These are phyloP conservation scores for Gallinago media DNA, from an alignment of 2,113 vertebrate genomes.

Conservation along the genomic window DNA sequence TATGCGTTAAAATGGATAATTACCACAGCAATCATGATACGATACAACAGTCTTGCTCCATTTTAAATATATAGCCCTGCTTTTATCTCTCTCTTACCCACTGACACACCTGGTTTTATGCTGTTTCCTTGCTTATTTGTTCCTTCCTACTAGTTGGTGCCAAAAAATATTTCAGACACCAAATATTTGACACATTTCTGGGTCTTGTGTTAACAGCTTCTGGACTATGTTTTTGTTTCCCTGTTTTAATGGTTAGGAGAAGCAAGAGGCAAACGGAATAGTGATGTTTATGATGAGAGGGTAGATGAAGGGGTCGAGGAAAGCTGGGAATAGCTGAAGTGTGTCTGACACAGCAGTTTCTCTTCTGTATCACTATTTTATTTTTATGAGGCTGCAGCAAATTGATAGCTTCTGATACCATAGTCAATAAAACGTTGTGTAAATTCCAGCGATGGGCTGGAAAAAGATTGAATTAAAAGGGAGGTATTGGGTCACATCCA, in stretches of 20 bases:
- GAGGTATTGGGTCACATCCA: slow-evolving; percentile 61
- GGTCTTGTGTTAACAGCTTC: slow-evolving; percentile 55
- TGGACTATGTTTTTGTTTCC: slow-evolving; percentile 68
- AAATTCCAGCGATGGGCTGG: slow-evolving; percentile 68
- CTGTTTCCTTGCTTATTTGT: slow-evolving; percentile 21
- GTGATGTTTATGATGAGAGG: slow-evolving; percentile 58
- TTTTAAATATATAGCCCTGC: slow-evolving; percentile 47
- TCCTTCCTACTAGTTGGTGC: slow-evolving; percentile 50
- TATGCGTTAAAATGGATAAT: slow-evolving; percentile 68
- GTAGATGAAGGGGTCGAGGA: slow-evolving; percentile 46
- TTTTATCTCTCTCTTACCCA: slow-evolving; percentile 59
- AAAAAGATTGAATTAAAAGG: slow-evolving; percentile 72
- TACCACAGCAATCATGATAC: slow-evolving; percentile 24
- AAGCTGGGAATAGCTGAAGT: slow-evolving; percentile 40
- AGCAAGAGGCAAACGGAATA: slow-evolving; percentile 39
- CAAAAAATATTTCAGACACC: slow-evolving; percentile 58
- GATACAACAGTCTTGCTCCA: slow-evolving; percentile 41
- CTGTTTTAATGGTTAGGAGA: slow-evolving; percentile 62
- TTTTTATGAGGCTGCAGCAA: slow-evolving; percentile 74
- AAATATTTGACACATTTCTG: slow-evolving; percentile 65
- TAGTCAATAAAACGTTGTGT: slow-evolving; percentile 68
- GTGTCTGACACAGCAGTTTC: slow-evolving; percentile 69
- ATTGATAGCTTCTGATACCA: slow-evolving; percentile 69
- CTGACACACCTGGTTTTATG: slow-evolving; percentile 47
- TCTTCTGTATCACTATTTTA: slow-evolving; percentile 71